phyloP scores from a whole-genome alignment of 2,113 vertebrate genomes.

The Cochlearius cochlearius region DNA sequence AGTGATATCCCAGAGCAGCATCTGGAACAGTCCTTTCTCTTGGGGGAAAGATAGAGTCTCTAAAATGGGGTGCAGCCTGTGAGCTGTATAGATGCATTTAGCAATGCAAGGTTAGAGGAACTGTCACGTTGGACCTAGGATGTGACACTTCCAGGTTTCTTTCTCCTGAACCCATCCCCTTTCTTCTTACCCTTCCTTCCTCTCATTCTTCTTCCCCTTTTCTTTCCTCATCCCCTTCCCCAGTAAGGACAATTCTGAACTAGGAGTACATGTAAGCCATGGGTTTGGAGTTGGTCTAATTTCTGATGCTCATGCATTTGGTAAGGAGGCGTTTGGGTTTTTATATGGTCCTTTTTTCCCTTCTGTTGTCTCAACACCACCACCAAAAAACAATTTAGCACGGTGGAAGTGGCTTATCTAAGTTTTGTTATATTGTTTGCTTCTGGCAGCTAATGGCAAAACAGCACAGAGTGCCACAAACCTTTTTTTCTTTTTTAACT shows the following conservation, averaged over 20 bases:
- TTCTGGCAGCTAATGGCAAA: background rate
- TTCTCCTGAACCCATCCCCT: background rate
- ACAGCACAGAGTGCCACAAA: background rate
- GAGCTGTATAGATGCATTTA: background rate
- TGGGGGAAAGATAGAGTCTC: background rate
- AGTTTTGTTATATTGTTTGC: background rate
- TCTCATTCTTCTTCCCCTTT: background rate
- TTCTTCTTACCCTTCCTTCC: background rate
- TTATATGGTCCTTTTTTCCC: background rate
- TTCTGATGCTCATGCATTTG: background rate
- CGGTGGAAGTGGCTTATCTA: background rate
- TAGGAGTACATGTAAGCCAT: background rate
- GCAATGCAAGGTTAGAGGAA: background rate
- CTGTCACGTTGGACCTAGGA: fast-evolving
- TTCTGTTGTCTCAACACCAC: background rate
- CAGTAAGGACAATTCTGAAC: background rate
- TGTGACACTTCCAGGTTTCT: background rate
- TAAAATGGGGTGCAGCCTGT: background rate
- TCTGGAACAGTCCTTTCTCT: background rate
- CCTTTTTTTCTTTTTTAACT: background rate
- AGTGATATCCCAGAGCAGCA: background rate
- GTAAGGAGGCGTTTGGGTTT: background rate
- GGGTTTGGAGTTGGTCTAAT: background rate
- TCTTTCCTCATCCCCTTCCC: background rate
- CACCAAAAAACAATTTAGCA: background rate